phyloP scores from a whole-genome alignment of 2,888 invertebrate genomes.

The Ormyrus rosae region DNA sequence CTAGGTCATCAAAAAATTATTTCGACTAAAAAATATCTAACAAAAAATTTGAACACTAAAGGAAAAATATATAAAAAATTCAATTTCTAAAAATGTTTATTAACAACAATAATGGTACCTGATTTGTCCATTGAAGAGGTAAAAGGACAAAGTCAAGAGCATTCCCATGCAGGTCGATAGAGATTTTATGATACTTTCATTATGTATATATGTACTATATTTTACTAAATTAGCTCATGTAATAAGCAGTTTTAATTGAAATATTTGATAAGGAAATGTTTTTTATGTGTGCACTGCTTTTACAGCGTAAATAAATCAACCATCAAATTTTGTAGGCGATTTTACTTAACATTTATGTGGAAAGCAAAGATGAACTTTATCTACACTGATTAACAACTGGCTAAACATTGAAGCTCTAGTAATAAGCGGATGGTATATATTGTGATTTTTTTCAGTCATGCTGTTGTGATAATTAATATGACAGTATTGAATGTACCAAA shows the following conservation, averaged over 20 bases:
- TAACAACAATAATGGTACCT: slow-evolving; percentile 47
- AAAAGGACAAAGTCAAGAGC: slow-evolving; percentile 61
- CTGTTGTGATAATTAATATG: slow-evolving; percentile 36
- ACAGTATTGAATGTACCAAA: slow-evolving; percentile 21
- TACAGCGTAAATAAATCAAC: slow-evolving; percentile 11
- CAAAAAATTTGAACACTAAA: background rate
- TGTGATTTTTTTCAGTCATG: slow-evolving; percentile 35
- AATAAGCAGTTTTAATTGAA: slow-evolving; percentile 22
- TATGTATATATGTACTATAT: slow-evolving; percentile 16
- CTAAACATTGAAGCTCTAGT: slow-evolving; percentile 44
- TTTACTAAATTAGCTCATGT: slow-evolving; percentile 23
- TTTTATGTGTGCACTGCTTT: slow-evolving; percentile 3
- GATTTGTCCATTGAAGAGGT: slow-evolving; percentile 32
- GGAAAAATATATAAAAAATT: slow-evolving; percentile 23
- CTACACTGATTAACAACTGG: slow-evolving; percentile 40
- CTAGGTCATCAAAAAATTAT: background rate
- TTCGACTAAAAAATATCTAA: background rate
- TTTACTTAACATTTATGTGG: slow-evolving; percentile 33
- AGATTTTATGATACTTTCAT: slow-evolving; percentile 23
- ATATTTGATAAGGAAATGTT: slow-evolving; percentile 8
- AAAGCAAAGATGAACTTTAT: slow-evolving; percentile 32
- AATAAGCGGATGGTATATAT: slow-evolving; percentile 35
- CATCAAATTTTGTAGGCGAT: slow-evolving; percentile 16
- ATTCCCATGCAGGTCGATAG: slow-evolving; percentile 68
- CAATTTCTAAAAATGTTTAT: slow-evolving; percentile 20